Evolutionary conservation across 92 coral and sea anemone species (phyloP).

Genomic region (Palythoa grandiflora): DNA sequence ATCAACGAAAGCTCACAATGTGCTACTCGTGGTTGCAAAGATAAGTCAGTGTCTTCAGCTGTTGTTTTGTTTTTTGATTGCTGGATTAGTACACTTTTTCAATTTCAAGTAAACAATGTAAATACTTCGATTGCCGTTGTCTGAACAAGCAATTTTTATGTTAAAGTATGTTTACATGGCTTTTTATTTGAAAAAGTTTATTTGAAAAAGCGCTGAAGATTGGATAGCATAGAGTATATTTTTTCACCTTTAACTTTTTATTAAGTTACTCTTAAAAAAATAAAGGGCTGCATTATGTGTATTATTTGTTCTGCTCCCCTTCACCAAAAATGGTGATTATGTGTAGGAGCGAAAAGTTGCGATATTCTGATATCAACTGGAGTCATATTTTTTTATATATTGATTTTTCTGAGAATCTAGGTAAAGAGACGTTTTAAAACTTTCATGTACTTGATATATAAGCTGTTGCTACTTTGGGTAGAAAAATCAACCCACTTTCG

Average conservation of each 20-base stretch:
- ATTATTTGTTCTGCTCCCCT: neutral
- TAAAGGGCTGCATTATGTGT: neutral
- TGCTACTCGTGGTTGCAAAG: conserved; percentile 8
- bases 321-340: neutral
- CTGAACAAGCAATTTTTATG: neutral
- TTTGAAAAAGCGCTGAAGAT: too few species aligned
- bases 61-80: conserved; percentile 5
- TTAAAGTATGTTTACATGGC: neutral
- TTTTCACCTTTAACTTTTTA: neutral
- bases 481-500: neutral
- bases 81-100: neutral
- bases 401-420: neutral
- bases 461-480: neutral
- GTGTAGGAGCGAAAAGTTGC: conserved; percentile 1
- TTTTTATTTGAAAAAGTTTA: too few species aligned
- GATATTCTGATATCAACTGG: neutral
- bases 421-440: neutral
- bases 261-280: neutral
- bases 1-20: conserved; percentile 1
- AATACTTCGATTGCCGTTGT: neutral
- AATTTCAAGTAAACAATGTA: conserved; percentile 5
- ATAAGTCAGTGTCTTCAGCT: conserved; percentile 9
- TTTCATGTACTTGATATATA: neutral
- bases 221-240: neutral
- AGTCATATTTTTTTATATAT: neutral